These are phyloP conservation scores for Homarus gammarus DNA, from an alignment of 2,888 invertebrate species.

Conservation along the genomic window DNA sequence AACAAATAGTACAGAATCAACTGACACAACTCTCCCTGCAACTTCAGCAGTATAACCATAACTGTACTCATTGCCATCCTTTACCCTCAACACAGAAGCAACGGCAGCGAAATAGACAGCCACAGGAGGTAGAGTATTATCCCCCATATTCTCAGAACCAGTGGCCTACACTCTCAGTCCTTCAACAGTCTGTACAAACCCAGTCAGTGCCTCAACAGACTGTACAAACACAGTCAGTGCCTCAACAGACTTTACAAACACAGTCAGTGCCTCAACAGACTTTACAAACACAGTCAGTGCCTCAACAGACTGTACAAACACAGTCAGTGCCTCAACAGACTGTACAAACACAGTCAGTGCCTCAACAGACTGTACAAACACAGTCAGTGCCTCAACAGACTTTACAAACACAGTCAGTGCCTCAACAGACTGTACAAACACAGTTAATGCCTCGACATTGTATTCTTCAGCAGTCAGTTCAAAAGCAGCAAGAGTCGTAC, in stretches of 20 bases:
- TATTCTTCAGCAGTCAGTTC: not conserved
- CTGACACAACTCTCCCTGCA: conserved; percentile 35
- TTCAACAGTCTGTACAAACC: not conserved
- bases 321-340: not conserved
- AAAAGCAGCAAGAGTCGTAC: not conserved
- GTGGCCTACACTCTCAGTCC: not conserved
- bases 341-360: not conserved
- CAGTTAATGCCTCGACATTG: not conserved
- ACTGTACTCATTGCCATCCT: not conserved
- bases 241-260: not conserved
- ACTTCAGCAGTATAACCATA: conserved; percentile 5
- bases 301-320: not conserved
- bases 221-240: not conserved
- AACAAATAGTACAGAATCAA: conserved; percentile 32
- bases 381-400: not conserved
- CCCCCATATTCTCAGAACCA: not conserved
- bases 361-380: not conserved
- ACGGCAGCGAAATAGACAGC: not conserved
- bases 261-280: not conserved
- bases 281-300: not conserved
- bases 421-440: not conserved
- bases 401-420: not conserved
- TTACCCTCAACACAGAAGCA: not conserved
- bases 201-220: not conserved
- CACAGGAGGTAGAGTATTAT: not conserved